Conservation (phyloP, 2,888 invertebrate genomes). For the Polietes domitor region DNA sequence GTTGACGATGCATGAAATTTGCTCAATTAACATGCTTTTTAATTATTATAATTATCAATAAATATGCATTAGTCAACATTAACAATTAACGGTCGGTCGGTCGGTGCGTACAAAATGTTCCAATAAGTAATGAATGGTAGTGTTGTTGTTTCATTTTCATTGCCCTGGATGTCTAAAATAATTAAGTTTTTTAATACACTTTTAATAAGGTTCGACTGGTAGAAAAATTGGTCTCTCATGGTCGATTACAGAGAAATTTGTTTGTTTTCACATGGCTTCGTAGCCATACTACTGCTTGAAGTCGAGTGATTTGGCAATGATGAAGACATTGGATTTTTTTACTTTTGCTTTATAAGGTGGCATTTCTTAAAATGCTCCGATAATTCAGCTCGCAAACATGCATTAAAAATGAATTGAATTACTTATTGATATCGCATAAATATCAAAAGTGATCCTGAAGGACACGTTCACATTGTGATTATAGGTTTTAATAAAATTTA, state of each 20-base stretch:
- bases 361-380: no score
- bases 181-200: constrained; percentile 8
- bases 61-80: constrained; percentile 24
- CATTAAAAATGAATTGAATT: no score
- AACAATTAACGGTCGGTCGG: constrained; percentile 7
- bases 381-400: no score
- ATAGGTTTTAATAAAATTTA: neutral
- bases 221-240: neutral
- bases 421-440: no score
- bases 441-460: no score
- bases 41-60: constrained; percentile 49
- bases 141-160: neutral
- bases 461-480: no score
- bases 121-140: constrained; percentile 9
- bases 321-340: no score
- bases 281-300: no score
- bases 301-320: no score
- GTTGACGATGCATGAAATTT: constrained; percentile 47
- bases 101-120: constrained; percentile 20
- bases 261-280: neutral
- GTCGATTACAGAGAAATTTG: neutral
- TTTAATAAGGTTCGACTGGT: neutral
- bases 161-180: neutral
- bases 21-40: constrained; percentile 43
- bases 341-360: no score